Percentiles rank a stretch among this genome's conserved stretches.
Evolutionary conservation across 2,797 vertebrate genomes (phyloP).

Genomic region (Onychomys arenicola): DNA sequence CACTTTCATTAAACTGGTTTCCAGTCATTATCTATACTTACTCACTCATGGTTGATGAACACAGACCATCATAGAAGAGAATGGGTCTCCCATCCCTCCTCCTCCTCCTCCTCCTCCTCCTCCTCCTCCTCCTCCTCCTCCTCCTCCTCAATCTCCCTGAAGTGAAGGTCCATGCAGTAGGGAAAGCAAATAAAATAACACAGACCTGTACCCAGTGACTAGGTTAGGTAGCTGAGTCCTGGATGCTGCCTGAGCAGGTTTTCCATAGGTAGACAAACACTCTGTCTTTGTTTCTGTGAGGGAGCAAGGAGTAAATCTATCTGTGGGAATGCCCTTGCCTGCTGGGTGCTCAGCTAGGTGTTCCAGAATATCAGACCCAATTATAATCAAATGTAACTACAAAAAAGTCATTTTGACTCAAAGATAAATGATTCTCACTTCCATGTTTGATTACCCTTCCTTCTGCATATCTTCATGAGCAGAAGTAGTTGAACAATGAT

Average conservation of each 20-base stretch:
- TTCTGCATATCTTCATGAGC: conserved; percentile 63
- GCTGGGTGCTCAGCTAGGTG: conserved; percentile 13
- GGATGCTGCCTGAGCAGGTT: fast-evolving
- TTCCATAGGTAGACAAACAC: fast-evolving
- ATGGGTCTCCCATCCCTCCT: not conserved
- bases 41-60: not conserved
- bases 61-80: too few species aligned
- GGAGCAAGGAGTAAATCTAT: not conserved
- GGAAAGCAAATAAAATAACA: not conserved
- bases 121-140: fast-evolving
- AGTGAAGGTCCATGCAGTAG: fast-evolving
- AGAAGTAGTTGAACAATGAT: conserved; percentile 42
- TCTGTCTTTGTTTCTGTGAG: not conserved
- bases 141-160: too few species aligned
- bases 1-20: conserved; percentile 28
- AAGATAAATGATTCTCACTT: conserved; percentile 69
- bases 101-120: fast-evolving
- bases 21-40: not conserved
- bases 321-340: conserved; percentile 1
- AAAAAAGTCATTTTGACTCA: conserved; percentile 66
- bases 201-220: fast-evolving
- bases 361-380: conserved; percentile 64
- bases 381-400: conserved; percentile 65
- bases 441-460: conserved; percentile 43
- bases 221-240: fast-evolving